Evolutionary conservation across 2,888 invertebrate genomes (phyloP), one percentile per base, ranked within the genome.

Genomic region (Aphodius granarius): DNA sequence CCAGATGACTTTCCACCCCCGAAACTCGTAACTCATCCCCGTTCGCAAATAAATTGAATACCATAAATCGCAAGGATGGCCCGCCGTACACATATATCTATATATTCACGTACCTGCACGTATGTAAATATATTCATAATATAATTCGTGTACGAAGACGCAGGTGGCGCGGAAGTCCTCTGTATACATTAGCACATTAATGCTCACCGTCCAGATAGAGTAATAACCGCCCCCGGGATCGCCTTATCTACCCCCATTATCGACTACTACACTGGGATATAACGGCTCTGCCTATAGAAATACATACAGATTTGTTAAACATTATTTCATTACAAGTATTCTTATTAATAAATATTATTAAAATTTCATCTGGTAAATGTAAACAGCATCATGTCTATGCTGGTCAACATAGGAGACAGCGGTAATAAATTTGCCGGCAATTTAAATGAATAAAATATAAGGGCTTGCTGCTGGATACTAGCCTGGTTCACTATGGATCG

Each of bases 121-220:
- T 74, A 77, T 77, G 77, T 77, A 77, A 77, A 77, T 77, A 73
- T 73, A 75, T 75, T 75, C 73, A 63, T 62, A 73, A 75, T 71
- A 75, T 73, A 75, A 71, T 71, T 71, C 22, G 21, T 66, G 43
- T 70, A 16, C 68, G 68, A 73, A 80, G 82, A 80, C 82, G 78
- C 82, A 83, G 83, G 82, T 83, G 82, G 78, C 78, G 21, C 68
- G 22, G n/a, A 20, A 21, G 68, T 80, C 79, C 79, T 80, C 80
- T 74, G 79, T 82, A 81, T 81, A 81, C 81, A 83, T 83, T 82
- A 82, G 81, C 82, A 81, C 83, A 79, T 83, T 83, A 83, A 83
- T 82, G 82, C 80, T 81, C 79, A 78, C 76, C 80, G 77, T 75
- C 75, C 77, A 81, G 82, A 82, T 82, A 81, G 80, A 82, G 81